Conservation (phyloP, 1,140 invertebrate genomes). For the Panagrolaimus sp. region DNA sequence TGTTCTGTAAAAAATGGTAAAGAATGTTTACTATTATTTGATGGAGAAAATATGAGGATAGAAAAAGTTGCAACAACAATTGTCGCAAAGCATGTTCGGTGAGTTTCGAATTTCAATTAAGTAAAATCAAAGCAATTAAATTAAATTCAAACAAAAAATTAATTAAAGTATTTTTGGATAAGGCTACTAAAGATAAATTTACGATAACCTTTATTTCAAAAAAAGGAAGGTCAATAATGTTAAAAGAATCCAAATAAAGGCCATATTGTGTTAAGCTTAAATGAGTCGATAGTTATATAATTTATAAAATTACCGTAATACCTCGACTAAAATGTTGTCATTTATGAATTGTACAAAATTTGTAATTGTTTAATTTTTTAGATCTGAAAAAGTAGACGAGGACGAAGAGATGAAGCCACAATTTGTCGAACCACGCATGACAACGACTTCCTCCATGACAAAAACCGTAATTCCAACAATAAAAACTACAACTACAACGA, state of each 20-base stretch:
- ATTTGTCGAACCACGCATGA: neutral
- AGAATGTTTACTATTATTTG: conserved; percentile 10
- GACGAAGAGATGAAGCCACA: neutral
- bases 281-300: too few species aligned
- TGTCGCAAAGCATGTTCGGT: conserved; percentile 1
- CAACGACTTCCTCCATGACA: neutral
- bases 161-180: neutral
- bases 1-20: neutral
- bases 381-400: neutral
- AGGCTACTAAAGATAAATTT: neutral
- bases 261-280: too few species aligned
- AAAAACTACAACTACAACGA: neutral
- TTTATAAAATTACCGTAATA: too few species aligned
- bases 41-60: conserved; percentile 1
- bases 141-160: neutral
- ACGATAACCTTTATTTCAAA: neutral
- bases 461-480: neutral
- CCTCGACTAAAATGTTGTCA: too few species aligned
- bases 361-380: neutral
- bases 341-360: too few species aligned
- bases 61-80: conserved; percentile 14
- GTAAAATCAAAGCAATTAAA: too few species aligned
- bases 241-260: neutral
- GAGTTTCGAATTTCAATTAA: neutral
- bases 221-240: neutral